Evolutionary conservation across 2,888 invertebrate species (phyloP), one percentile per base, ranked within the genome.

Genomic region (Ramazzottius varieornatus): DNA sequence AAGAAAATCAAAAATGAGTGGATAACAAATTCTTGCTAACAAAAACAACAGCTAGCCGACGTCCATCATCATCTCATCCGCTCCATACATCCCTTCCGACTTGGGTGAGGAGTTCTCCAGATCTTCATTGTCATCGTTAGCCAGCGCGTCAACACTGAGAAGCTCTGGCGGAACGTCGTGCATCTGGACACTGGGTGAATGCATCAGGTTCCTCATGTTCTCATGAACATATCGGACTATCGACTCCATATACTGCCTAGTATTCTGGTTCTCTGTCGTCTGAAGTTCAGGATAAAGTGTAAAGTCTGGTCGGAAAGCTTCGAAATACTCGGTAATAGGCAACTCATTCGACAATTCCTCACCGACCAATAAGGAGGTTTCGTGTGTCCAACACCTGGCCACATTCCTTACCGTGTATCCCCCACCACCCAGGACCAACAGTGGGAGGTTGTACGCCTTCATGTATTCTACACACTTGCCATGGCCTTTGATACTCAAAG

Each of bases 381-480:
- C 98, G 72, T 93, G 93, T 0, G 96, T 93, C 98, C 98, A 99
- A 75, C 94, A 96, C 1, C 98, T 81, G 0, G 98, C 96, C 0
- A 98, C 96, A 75, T 98, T 98, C 33, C 92, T 81, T 32, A 94
- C 79, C 0, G 94, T 98, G 75, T 96, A 98, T 81, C 84, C 83
- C 4, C 84, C 84, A 0, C 85, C 85, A 16, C 85, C 92, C 0
- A 94, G 84, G 0, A 92, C 89, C 54, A 93, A 78, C 2, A 93
- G 83, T 0, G 98, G 98, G 2, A 96, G 83, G 73, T 89, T 88
- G 24, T 93, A 78, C 67, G 85, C 86, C 75, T 89, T 86, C 0
- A 99, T 92, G 74, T 91, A 93, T 74, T 88, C 86, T 0, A 99
- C 98, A 75, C 98, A 99, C 72, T 96, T 94, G 79, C 94, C 94